Base-by-base conservation (phyloP, 2,113 vertebrate genomes). In the Kryptolebias marmoratus region DNA sequence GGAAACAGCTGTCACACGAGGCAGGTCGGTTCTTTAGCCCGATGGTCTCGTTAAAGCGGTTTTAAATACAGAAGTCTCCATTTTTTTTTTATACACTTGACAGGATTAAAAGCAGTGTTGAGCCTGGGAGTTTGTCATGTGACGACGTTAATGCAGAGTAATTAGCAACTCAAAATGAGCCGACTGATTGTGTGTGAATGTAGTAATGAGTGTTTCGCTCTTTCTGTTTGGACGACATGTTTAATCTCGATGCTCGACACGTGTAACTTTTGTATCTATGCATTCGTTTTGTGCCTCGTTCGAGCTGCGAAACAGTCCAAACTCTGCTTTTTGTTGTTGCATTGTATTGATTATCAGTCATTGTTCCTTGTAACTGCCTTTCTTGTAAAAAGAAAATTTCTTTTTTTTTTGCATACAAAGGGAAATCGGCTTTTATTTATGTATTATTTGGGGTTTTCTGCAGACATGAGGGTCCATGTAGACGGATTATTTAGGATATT, bases 201-300 rank as follows among this genome's bases (percentile, higher is more conserved):
- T 68, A 50, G n/a, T 36, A 30, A n/a, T 73, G 63, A 58, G n/a
- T 8, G 30, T 60, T 71, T 48, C 5, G 57, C 42, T 49, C 8
- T 49, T 62, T 27, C 71, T 36, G 7, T 36, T 36, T 36, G 32
- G 32, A 36, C 32, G 7, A 36, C n/a, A 39, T 22, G 18, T 49
- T 31, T 27, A 42, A n/a, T 65, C 27, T 27, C 16, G 58, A 42
- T n/a, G 28, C 58, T 53, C 63, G 50, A 71, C 47, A 64, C 27
- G 1, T 54, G 9, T 71, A 10, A 64, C 42, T 18, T 71, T 71
- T 53, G 39, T 62, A 73, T 71, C 80, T 82, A 80, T 83, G 83
- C 85, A 87, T 86, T 75, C 53, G 63, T 65, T 72, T 80, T 58
- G 77, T 88, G 75, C 77, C 82, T 83, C 30, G 68, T 72, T 73